phyloP scores from a whole-genome alignment of 2,888 invertebrate genomes.

The Volucella inanis region DNA sequence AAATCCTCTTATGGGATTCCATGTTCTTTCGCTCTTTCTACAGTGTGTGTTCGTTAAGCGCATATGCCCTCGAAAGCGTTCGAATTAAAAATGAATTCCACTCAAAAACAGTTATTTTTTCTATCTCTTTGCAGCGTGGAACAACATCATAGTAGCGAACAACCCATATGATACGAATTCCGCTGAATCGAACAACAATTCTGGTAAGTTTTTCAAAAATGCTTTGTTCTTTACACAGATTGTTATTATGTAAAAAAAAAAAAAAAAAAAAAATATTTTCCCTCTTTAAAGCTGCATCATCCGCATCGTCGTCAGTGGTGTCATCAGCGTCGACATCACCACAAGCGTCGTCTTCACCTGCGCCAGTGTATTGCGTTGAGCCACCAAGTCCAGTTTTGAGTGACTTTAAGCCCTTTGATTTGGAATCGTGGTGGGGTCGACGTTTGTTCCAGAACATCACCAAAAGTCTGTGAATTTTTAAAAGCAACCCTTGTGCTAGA shows the following conservation, averaged over 20 bases:
- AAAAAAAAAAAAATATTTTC: not conserved
- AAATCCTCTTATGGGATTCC: slow-evolving; percentile 54
- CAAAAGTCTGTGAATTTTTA: slow-evolving; percentile 86
- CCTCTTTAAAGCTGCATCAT: slow-evolving; percentile 64
- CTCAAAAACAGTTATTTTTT: slow-evolving; percentile 5
- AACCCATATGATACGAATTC: slow-evolving; percentile 81
- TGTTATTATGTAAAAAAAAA: not conserved
- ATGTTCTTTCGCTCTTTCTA: not conserved
- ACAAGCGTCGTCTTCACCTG: slow-evolving; percentile 81
- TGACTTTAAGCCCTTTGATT: slow-evolving; percentile 94
- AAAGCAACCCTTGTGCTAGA: not conserved
- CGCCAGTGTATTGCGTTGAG: slow-evolving; percentile 88
- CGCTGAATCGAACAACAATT: slow-evolving; percentile 79
- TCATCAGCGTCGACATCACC: slow-evolving; percentile 76
- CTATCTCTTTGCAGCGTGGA: slow-evolving; percentile 80
- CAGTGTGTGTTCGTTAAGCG: slow-evolving; percentile 33
- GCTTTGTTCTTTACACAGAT: slow-evolving; percentile 28
- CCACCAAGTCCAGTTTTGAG: slow-evolving; percentile 88
- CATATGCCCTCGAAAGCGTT: slow-evolving; percentile 14
- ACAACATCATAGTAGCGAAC: slow-evolving; percentile 81
- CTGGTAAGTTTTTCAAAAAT: slow-evolving; percentile 72
- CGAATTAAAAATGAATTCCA: slow-evolving; percentile 29
- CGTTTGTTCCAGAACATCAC: slow-evolving; percentile 93
- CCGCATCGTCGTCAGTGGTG: slow-evolving; percentile 77
- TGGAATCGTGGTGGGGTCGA: slow-evolving; percentile 96